Evolutionary conservation across 2,113 vertebrate species (phyloP).

Genomic region (Sorex araneus): DNA sequence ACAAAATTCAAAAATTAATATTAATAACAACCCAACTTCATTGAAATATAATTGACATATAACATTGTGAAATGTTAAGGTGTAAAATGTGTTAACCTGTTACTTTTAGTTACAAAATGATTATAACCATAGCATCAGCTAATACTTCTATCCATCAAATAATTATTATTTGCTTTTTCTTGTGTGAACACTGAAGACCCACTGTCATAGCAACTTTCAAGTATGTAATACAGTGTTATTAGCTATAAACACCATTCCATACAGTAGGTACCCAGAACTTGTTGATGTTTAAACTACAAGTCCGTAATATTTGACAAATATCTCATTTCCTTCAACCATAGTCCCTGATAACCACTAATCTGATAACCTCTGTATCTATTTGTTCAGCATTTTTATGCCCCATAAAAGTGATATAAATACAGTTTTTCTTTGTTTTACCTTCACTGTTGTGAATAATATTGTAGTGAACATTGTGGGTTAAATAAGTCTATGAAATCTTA

Average conservation of each 20-base stretch:
- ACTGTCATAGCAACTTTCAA: background rate
- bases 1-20: background rate
- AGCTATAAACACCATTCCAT: background rate
- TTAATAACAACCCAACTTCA: background rate
- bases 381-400: background rate
- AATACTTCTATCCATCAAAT: background rate
- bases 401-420: background rate
- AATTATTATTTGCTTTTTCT: background rate
- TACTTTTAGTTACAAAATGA: background rate
- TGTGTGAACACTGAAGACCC: background rate
- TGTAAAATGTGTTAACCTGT: background rate
- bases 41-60: no score
- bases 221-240: background rate
- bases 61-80: no score
- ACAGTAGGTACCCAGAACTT: background rate
- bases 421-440: slow-evolving; percentile 8
- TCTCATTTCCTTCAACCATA: no score
- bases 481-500: background rate
- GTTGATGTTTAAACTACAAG: background rate
- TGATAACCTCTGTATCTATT: background rate
- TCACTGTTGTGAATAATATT: background rate
- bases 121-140: background rate
- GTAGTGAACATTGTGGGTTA: background rate
- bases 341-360: background rate
- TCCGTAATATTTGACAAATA: background rate